Evolutionary conservation across 2,797 vertebrate genomes (phyloP), one percentile per base, ranked within the genome.

Genomic region (Meda fulgida): DNA sequence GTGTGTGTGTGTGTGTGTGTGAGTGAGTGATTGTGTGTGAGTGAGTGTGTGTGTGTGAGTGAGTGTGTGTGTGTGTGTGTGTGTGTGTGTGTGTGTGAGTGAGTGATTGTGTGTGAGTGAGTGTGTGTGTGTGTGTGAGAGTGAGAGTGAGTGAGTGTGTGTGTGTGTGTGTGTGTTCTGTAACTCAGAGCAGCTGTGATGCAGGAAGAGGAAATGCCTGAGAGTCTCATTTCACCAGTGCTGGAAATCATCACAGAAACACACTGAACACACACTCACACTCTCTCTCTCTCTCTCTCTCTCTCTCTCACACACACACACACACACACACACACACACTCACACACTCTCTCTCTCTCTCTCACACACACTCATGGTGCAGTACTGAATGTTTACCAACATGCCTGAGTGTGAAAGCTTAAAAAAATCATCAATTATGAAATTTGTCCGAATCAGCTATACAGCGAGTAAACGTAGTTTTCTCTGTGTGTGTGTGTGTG

Each of bases 141-240:
- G n/a, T n/a, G n/a, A n/a, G n/a, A n/a, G n/a, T n/a, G n/a, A n/a
- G n/a, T n/a, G n/a, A n/a, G n/a, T n/a, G n/a, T n/a, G n/a, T n/a
- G n/a, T n/a, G n/a, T 19, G 72, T 11, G 65, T 2, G 18, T 38
- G 67, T 40, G 40, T 48, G 70, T 72, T 79, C 36, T 29, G 60
- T 79, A 79, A 79, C 77, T 63, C 40, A 65, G 23, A 72, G 81
- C 69, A 63, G 81, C 81, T 73, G 70, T 51, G 29, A n/a, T 83
- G 26, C 69, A 82, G 77, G 77, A 82, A 70, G 21, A 83, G 70
- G 81, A 83, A 83, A 83, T 83, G 70, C 81, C 81, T 63, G 67
- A 63, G 81, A 46, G 69, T 83, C 55, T 38, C 40, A 48, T 83
- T 83, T 83, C 81, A 81, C 13, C 65, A 53, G 46, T 10, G 13